Evolutionary conservation across 2,888 invertebrate species (phyloP), one percentile per base, ranked within the genome.

Genomic region (Drosophila testacea): DNA sequence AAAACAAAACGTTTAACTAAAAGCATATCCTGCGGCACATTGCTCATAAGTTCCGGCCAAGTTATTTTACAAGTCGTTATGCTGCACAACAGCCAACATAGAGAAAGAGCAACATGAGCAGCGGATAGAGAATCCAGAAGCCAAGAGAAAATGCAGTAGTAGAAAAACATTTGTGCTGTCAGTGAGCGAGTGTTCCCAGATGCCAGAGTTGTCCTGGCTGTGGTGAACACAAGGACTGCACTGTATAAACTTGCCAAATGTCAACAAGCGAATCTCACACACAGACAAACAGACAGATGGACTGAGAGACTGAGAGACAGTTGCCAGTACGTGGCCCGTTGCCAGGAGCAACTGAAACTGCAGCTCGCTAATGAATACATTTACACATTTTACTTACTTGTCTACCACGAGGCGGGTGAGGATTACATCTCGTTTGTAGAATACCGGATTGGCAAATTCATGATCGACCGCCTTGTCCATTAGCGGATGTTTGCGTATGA

Each of bases 391-490:
- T 63, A 91, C 92, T 92, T 90, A 93, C 92, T 95, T 95, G 93
- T 98, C 98, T 36, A 98, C 98, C 38, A 98, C 98, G 72, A 98
- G 94, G 89, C 96, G 95, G 66, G 97, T 98, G 93, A 98, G 97
- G 93, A 98, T 96, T 72, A 98, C 94, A 93, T 98, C 98, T 59
- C 98, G 94, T 92, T 97, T 97, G 94, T 96, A 98, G 93, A 97
- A 98, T 55, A 98, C 97, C 0, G 98, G 98, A 91, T 97, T 97
- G 90, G 97, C 97, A 91, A 97, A 96, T 92, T 97, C 97, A 93
- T 98, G 98, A 82, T 96, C 96, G 54, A 99, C 98, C 4, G 98
- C 98, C 47, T 97, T 97, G 93, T 99, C 98, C 98, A 99, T 98
- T 76, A 99, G 94, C 1, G 99, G 98, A 93, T 99, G 99, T 38